phyloP scores from a whole-genome alignment of 2,113 vertebrate genomes.

The Lipotes vexillifer region DNA sequence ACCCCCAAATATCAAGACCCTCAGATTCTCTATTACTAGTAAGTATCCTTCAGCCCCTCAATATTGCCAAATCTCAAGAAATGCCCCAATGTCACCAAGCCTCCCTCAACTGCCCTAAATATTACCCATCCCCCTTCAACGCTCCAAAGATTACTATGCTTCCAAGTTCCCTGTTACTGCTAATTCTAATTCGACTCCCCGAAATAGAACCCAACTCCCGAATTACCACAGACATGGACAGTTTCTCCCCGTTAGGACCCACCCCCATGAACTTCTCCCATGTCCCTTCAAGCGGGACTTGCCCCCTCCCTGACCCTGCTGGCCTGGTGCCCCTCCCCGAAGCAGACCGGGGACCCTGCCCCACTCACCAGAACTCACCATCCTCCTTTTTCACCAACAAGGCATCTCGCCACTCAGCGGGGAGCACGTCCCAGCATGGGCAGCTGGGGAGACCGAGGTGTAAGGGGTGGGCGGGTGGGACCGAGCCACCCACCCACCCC shows the following conservation, averaged over 20 bases:
- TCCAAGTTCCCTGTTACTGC: neutral
- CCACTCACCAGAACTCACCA: constrained; percentile 69
- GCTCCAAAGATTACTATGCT: too few species aligned
- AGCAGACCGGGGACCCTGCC: neutral
- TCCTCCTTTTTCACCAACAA: constrained; percentile 69
- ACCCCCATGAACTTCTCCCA: neutral
- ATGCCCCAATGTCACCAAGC: neutral
- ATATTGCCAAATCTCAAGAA: neutral
- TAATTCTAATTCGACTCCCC: neutral
- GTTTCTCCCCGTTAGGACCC: too few species aligned
- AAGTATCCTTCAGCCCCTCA: neutral
- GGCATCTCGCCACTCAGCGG: constrained; percentile 37
- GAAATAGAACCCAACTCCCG: neutral
- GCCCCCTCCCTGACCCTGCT: neutral
- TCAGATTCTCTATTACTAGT: neutral
- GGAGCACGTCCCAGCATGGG: constrained; percentile 48
- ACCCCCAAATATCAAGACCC: neutral
- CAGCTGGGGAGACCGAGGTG: neutral
- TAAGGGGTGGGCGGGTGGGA: rapidly evolving
- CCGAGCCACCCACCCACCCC: neutral
- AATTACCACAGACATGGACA: neutral
- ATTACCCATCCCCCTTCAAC: too few species aligned
- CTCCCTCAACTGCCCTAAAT: neutral
- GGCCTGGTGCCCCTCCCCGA: rapidly evolving
- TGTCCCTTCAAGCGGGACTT: neutral